Percentiles rank a stretch among this genome's conserved stretches.
These are phyloP conservation scores for Lepus europaeus DNA, from an alignment of 2,113 vertebrate genomes.

Conservation along the genomic window DNA sequence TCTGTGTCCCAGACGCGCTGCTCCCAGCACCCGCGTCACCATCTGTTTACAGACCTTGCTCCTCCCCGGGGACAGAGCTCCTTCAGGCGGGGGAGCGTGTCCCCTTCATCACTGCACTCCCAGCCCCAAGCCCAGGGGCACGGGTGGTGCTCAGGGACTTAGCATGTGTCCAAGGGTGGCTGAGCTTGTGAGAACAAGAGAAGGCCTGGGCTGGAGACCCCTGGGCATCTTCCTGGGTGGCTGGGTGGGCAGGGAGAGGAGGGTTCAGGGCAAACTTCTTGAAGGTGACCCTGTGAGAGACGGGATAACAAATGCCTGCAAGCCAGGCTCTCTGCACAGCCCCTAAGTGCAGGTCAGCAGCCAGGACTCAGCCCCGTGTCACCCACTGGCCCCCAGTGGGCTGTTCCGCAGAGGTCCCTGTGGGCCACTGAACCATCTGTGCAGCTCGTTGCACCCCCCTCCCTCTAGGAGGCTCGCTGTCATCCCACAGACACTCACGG, in stretches of 20 bases:
- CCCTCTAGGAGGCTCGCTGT: not conserved
- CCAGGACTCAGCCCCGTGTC: not conserved
- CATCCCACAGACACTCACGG: not conserved
- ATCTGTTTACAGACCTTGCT: not conserved
- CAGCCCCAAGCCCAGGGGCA: not conserved
- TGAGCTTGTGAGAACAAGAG: not conserved
- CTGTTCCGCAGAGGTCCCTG: not conserved
- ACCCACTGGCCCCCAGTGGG: not conserved
- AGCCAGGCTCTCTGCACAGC: not conserved
- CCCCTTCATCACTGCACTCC: not conserved
- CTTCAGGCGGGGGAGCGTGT: not conserved
- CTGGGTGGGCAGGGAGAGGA: not conserved
- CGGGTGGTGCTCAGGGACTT: not conserved
- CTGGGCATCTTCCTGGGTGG: not conserved
- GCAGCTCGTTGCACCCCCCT: not conserved
- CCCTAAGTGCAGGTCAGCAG: not conserved
- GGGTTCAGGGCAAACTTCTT: not conserved
- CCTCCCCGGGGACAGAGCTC: not conserved
- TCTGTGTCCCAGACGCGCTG: not conserved
- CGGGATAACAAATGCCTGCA: not conserved
- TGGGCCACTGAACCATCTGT: not conserved
- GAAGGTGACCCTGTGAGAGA: not conserved
- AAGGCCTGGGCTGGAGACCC: not conserved
- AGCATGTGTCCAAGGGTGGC: not conserved
- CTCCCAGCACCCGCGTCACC: not conserved